These are phyloP conservation scores for Diphyllodes magnificus DNA, from an alignment of 2,113 vertebrate species.

Conservation along the genomic window DNA sequence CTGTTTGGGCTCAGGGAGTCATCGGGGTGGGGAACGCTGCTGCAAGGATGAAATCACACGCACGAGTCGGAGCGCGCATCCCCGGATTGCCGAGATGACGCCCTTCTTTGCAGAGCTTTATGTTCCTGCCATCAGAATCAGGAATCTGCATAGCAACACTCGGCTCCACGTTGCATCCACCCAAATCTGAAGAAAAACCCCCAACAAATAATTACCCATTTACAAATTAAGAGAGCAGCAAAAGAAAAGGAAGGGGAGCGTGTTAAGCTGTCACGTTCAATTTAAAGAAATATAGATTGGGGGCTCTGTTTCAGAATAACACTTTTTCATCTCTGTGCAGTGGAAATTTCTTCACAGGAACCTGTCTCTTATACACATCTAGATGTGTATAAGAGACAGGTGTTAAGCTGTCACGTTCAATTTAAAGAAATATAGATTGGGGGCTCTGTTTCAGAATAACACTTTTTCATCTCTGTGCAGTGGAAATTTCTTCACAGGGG, in stretches of 20 bases:
- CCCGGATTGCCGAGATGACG: background rate
- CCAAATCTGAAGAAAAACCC: background rate
- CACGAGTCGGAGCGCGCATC: background rate
- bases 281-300: background rate
- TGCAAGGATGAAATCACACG: background rate
- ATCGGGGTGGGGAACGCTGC: background rate
- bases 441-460: background rate
- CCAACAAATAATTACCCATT: background rate
- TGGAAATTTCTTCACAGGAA: background rate
- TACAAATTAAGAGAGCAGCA: background rate
- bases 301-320: background rate
- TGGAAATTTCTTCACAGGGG: background rate
- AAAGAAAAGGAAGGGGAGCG: background rate
- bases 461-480: background rate
- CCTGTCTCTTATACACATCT: too few species aligned
- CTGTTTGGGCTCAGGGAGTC: background rate
- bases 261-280: background rate
- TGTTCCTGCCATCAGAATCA: background rate
- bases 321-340: background rate
- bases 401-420: background rate
- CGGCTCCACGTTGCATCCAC: background rate
- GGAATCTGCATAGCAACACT: slow-evolving; percentile 28
- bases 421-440: background rate
- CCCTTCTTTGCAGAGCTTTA: background rate
- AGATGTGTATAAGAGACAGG: too few species aligned